A percentile compares a stretch with the other conserved stretches of the same genome.
These are phyloP conservation scores for Pitangus sulphuratus DNA, from an alignment of 2,797 vertebrate genomes.

Conservation along the genomic window DNA sequence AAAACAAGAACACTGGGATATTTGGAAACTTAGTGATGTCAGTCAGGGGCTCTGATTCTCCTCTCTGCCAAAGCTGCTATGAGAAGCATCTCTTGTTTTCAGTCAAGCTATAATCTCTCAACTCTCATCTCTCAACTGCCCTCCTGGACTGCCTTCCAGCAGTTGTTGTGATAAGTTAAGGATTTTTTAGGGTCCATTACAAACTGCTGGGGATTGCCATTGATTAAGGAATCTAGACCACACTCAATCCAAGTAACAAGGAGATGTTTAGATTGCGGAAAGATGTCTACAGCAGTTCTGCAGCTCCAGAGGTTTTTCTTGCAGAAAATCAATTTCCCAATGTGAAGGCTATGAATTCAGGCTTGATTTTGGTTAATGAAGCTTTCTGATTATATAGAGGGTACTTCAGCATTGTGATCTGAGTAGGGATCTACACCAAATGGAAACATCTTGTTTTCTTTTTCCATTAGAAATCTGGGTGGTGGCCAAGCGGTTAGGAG, in stretches of 20 bases:
- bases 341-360: background rate
- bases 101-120: background rate
- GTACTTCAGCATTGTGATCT: background rate
- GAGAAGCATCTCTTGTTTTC: constrained; percentile 2
- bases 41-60: background rate
- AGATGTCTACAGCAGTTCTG: background rate
- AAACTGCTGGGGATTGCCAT: background rate
- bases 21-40: background rate
- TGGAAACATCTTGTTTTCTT: background rate
- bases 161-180: background rate
- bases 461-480: background rate
- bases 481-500: background rate
- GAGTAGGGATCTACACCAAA: background rate
- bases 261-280: background rate
- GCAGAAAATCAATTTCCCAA: rapidly evolving
- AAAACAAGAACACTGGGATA: background rate
- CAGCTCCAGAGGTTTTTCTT: background rate
- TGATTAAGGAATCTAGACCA: background rate
- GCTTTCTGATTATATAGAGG: background rate
- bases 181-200: constrained; percentile 8
- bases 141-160: background rate
- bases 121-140: background rate
- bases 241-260: background rate
- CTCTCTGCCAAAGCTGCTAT: background rate
- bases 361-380: background rate